These are phyloP conservation scores for Nipponacmea schrenckii DNA, from an alignment of 2,888 invertebrate genomes.

Conservation along the genomic window DNA sequence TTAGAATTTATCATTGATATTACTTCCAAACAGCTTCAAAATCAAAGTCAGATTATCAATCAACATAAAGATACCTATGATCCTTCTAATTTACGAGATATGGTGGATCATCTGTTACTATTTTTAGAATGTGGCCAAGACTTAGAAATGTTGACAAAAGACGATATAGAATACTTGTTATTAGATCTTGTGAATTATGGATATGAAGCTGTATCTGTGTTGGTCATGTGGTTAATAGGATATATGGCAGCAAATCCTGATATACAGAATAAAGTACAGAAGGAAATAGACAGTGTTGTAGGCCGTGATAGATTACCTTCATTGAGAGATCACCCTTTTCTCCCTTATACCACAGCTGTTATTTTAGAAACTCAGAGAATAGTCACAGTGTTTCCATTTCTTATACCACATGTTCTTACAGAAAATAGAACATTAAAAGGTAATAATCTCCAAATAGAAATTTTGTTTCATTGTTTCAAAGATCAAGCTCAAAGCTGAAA, in stretches of 20 bases:
- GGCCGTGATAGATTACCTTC: slow-evolving; percentile 49
- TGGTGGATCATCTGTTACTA: slow-evolving; percentile 51
- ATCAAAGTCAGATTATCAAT: slow-evolving; percentile 46
- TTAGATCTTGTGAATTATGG: slow-evolving; percentile 48
- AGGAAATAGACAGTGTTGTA: slow-evolving; percentile 48
- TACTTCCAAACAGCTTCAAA: slow-evolving; percentile 38
- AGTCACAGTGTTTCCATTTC: slow-evolving; percentile 50
- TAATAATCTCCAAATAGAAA: slow-evolving; percentile 18
- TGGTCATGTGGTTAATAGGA: slow-evolving; percentile 49
- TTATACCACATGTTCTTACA: slow-evolving; percentile 47
- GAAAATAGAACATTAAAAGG: slow-evolving; percentile 45
- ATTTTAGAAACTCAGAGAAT: slow-evolving; percentile 52
- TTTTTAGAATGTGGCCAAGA: slow-evolving; percentile 54
- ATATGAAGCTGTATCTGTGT: slow-evolving; percentile 39
- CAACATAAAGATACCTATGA: slow-evolving; percentile 57
- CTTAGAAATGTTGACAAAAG: slow-evolving; percentile 39
- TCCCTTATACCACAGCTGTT: slow-evolving; percentile 55
- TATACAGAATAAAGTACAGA: slow-evolving; percentile 47
- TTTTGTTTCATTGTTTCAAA: neutral
- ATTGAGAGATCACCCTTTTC: slow-evolving; percentile 47
- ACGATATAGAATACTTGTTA: slow-evolving; percentile 48
- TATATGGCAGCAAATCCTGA: slow-evolving; percentile 51
- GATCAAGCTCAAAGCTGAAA: too few relatives aligned
- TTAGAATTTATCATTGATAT: slow-evolving; percentile 33
- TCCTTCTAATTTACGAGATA: slow-evolving; percentile 42